Evolutionary conservation across 2,888 invertebrate genomes (phyloP).

Genomic region (Pristionchus maxplancki): DNA sequence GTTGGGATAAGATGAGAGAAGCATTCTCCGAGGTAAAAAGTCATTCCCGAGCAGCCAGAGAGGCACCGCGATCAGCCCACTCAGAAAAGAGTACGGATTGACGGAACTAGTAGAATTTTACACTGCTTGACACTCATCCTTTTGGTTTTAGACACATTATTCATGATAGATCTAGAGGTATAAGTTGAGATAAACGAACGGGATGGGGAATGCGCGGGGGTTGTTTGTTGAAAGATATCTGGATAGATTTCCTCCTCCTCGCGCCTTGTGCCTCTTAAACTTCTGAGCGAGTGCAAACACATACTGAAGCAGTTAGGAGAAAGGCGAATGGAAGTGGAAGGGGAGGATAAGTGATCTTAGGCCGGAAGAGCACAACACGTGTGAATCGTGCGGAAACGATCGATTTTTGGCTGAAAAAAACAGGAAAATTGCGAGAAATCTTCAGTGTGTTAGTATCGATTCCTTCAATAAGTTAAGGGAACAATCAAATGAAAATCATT

Average conservation of each 20-base stretch:
- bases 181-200: neutral
- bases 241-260: conserved; percentile 36
- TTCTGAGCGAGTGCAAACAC: conserved; percentile 42
- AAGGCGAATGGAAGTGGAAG: conserved; percentile 8
- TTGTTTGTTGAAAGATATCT: conserved; percentile 47
- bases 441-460: no score
- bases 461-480: neutral
- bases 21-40: conserved; percentile 3
- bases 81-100: neutral
- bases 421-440: neutral
- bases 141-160: no score
- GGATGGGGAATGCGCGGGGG: neutral
- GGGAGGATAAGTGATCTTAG: conserved; percentile 45
- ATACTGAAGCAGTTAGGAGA: conserved; percentile 40
- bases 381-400: neutral
- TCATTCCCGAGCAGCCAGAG: neutral
- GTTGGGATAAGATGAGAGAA: neutral
- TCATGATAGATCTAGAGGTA: no score
- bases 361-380: conserved; percentile 25
- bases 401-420: neutral
- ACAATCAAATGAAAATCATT: neutral
- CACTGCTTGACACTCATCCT: neutral
- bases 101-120: conserved; percentile 7
- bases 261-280: conserved; percentile 33
- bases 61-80: conserved; percentile 19